These are phyloP conservation scores for Chironomus riparius DNA, from an alignment of 2,888 invertebrate genomes.

Conservation along the genomic window DNA sequence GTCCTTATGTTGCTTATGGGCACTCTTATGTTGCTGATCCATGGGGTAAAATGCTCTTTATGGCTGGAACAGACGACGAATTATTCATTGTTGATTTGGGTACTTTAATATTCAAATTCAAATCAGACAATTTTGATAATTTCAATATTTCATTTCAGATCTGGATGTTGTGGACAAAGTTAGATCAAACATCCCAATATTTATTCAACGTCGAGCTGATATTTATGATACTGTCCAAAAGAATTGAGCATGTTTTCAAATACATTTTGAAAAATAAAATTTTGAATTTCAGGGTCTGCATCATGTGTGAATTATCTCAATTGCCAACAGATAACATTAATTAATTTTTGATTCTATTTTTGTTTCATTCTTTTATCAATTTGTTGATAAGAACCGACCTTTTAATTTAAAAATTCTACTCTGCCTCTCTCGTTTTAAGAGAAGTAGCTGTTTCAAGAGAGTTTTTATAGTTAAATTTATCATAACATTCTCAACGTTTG, in stretches of 20 bases:
- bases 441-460: no score
- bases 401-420: no score
- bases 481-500: no score
- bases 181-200: constrained; percentile 74
- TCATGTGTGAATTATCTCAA: no score
- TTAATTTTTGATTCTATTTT: no score
- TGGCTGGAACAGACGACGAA: constrained; percentile 61
- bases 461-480: no score
- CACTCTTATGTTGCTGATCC: constrained; percentile 78
- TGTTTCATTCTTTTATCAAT: no score
- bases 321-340: no score
- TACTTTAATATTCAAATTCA: constrained; percentile 35
- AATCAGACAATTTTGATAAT: neutral
- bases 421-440: no score
- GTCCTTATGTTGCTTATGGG: constrained; percentile 80
- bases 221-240: constrained; percentile 49
- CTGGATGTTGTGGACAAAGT: constrained; percentile 62
- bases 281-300: no score
- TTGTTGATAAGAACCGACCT: no score
- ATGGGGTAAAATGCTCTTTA: constrained; percentile 59
- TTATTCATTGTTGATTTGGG: constrained; percentile 68
- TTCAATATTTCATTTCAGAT: constrained; percentile 48
- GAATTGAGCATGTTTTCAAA: neutral
- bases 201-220: constrained; percentile 61
- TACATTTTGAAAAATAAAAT: no score